A percentile compares a stretch with the other conserved stretches of the same genome.
phyloP scores from a whole-genome alignment of 2,113 vertebrate genomes.

The Calypte anna region DNA sequence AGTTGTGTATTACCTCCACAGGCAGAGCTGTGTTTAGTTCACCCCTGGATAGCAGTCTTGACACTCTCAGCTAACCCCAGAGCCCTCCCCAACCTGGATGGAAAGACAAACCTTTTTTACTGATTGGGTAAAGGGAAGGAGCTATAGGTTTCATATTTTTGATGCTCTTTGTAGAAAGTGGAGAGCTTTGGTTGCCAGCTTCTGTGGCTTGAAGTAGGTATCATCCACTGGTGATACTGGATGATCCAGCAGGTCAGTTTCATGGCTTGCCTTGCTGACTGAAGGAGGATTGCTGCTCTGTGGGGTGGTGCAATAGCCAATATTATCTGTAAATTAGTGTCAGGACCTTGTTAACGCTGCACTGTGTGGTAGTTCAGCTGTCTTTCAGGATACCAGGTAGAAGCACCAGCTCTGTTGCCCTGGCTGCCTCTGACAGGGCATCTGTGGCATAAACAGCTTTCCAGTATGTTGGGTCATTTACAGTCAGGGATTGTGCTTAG shows the following conservation, averaged over 20 bases:
- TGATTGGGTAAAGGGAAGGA: not conserved
- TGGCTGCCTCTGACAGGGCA: not conserved
- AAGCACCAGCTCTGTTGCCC: not conserved
- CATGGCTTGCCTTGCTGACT: not conserved
- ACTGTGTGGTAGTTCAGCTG: not conserved
- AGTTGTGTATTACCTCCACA: not conserved
- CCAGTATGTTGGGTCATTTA: not conserved
- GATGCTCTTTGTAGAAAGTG: not conserved
- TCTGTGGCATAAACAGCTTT: not conserved
- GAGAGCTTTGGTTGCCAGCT: not conserved
- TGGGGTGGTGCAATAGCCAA: not conserved
- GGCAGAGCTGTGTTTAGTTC: not conserved
- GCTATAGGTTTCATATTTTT: not conserved
- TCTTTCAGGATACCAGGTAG: not conserved
- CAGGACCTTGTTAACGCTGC: not conserved
- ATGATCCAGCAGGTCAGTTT: not conserved
- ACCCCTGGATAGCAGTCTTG: not conserved
- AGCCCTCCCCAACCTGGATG: not conserved
- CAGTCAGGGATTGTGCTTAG: not conserved
- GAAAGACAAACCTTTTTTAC: not conserved
- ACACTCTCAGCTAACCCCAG: not conserved
- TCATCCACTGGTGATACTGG: too few species aligned
- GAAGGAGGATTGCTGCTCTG: not conserved
- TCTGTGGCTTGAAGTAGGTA: not conserved
- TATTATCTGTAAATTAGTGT: not conserved